phyloP scores from a whole-genome alignment of 2,113 vertebrate species.

The Antechinus stuartii region DNA sequence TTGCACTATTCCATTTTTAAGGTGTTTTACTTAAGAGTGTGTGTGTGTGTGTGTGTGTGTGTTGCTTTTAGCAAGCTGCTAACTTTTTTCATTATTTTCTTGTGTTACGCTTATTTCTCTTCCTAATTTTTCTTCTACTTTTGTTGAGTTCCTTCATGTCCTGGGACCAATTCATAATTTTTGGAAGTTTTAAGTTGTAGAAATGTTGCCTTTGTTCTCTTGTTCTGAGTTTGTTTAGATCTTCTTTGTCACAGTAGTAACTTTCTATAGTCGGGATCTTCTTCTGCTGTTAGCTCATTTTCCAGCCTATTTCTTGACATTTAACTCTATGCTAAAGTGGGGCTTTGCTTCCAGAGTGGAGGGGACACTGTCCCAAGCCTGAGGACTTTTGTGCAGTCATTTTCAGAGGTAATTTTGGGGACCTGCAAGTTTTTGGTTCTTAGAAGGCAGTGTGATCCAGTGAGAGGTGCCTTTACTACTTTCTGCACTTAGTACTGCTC shows the following conservation, averaged over 20 bases:
- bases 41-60: too few relatives aligned
- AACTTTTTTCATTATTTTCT: too few relatives aligned
- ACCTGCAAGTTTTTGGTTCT: background rate
- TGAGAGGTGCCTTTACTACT: too few relatives aligned
- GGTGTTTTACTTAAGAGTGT: too few relatives aligned
- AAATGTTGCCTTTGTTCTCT: background rate
- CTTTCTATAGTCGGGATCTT: background rate
- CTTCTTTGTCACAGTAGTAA: too few relatives aligned
- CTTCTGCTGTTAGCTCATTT: background rate
- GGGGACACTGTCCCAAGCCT: background rate
- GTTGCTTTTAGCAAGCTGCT: too few relatives aligned
- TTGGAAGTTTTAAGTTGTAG: background rate
- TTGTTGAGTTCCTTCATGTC: too few relatives aligned
- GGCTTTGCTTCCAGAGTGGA: background rate
- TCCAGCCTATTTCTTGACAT: background rate
- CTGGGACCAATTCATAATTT: background rate
- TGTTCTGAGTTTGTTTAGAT: too few relatives aligned
- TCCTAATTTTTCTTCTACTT: background rate
- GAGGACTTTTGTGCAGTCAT: background rate
- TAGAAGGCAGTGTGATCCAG: background rate
- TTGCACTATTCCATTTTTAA: too few relatives aligned
- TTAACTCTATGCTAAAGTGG: background rate
- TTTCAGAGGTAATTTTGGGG: background rate
- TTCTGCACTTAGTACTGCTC: background rate
- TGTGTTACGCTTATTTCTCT: background rate